Conservation (phyloP, 2,888 invertebrate genomes). For the Chymomyza procnemis region DNA sequence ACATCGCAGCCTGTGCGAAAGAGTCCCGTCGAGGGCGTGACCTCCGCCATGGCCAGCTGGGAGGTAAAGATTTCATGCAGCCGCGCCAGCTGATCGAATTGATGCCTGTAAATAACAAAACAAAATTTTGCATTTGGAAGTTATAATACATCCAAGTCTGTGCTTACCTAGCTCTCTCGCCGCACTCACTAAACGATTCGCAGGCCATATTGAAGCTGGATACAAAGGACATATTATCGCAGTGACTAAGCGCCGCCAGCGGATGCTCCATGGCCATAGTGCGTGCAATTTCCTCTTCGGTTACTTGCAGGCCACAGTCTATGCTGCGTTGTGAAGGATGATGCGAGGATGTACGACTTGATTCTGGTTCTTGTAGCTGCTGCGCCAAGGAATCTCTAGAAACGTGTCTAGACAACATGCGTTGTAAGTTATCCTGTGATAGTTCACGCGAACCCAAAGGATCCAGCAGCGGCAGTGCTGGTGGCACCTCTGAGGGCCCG, state of each 20-base stretch:
- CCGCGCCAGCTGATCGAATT: conserved; percentile 89
- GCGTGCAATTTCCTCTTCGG: conserved; percentile 93
- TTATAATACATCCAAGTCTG: too few relatives aligned
- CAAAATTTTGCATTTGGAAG: too few relatives aligned
- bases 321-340: conserved; percentile 85
- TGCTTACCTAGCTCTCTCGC: conserved; percentile 77
- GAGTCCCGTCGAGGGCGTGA: conserved; percentile 81
- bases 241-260: conserved; percentile 91
- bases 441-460: conserved; percentile 89
- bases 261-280: conserved; percentile 88
- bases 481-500: conserved; percentile 90
- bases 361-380: conserved; percentile 77
- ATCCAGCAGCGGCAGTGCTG: conserved; percentile 88
- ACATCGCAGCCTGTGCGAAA: conserved; percentile 79
- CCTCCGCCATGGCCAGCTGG: conserved; percentile 86
- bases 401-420: conserved; percentile 77
- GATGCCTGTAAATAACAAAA: conserved; percentile 70
- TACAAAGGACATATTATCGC: conserved; percentile 90
- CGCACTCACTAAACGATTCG: conserved; percentile 79
- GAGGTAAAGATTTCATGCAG: conserved; percentile 90
- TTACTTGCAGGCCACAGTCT: conserved; percentile 91
- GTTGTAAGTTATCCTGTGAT: conserved; percentile 89
- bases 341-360: conserved; percentile 79
- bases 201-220: conserved; percentile 85
- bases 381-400: conserved; percentile 82